A percentile compares a stretch with the other conserved stretches of the same genome.
Conservation (phyloP, 2,888 invertebrate genomes). For the Exocentrus adspersus region DNA sequence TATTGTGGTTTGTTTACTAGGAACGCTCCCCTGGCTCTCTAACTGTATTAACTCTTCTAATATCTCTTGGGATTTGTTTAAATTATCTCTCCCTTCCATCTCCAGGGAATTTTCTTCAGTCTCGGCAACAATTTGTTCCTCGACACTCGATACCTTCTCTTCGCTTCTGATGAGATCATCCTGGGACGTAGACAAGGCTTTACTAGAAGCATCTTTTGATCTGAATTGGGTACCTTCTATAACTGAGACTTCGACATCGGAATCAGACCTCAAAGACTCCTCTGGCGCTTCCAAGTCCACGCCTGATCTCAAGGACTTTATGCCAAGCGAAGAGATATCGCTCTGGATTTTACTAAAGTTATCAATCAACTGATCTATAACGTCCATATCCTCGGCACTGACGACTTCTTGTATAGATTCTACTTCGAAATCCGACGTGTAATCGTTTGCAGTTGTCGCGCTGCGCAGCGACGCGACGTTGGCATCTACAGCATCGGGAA, state of each 20-base stretch:
- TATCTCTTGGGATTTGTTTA: conserved; percentile 8
- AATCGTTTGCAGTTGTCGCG: conserved; percentile 34
- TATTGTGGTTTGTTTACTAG: not conserved
- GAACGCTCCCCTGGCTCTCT: not conserved
- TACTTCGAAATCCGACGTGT: conserved; percentile 50
- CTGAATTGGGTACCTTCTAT: conserved; percentile 8
- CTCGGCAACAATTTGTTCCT: too few relatives aligned
- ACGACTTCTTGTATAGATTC: conserved; percentile 39
- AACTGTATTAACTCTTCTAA: not conserved
- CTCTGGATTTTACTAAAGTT: conserved; percentile 52
- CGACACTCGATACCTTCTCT: too few relatives aligned
- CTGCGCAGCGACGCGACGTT: too few relatives aligned
- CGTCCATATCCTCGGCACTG: conserved; percentile 33
- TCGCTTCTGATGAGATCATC: too few relatives aligned
- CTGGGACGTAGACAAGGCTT: not conserved
- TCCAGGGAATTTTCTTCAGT: not conserved
- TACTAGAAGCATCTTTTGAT: not conserved
- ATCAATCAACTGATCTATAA: conserved; percentile 47
- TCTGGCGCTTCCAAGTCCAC: conserved; percentile 13
- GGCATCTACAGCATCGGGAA: conserved; percentile 28
- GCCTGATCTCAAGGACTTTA: conserved; percentile 28
- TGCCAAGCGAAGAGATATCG: conserved; percentile 49
- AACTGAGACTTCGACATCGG: conserved; percentile 33
- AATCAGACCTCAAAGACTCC: conserved; percentile 28
- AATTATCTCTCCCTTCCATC: conserved; percentile 2